Evolutionary conservation across 2,888 invertebrate species (phyloP).

Genomic region (Brachynemurus nebulosus): DNA sequence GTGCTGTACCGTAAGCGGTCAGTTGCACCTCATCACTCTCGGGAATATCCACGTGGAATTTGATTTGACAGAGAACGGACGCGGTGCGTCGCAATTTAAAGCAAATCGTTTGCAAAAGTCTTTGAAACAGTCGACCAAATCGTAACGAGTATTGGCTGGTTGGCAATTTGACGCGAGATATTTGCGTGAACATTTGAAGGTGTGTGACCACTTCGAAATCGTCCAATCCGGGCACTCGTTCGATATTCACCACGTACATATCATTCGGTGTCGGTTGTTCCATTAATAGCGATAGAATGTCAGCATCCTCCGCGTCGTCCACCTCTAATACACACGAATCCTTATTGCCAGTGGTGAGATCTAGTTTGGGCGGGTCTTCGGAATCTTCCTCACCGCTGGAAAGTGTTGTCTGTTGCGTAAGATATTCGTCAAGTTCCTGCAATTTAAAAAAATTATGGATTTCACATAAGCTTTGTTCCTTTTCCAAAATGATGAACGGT

Average conservation of each 20-base stretch:
- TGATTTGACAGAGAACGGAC: slow-evolving; percentile 67
- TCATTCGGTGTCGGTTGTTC: slow-evolving; percentile 62
- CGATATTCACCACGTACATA: slow-evolving; percentile 66
- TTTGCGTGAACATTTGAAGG: slow-evolving; percentile 74
- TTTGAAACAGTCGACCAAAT: slow-evolving; percentile 36
- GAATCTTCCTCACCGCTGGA: slow-evolving; percentile 45
- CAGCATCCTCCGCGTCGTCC: slow-evolving; percentile 71
- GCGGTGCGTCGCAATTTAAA: slow-evolving; percentile 82
- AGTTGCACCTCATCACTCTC: slow-evolving; percentile 62
- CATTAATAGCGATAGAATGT: slow-evolving; percentile 57
- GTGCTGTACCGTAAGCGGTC: slow-evolving; percentile 51
- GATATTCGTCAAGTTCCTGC: slow-evolving; percentile 22
- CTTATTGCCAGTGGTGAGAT: slow-evolving; percentile 58
- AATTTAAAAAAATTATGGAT: slow-evolving; percentile 7
- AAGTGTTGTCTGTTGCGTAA: slow-evolving; percentile 25
- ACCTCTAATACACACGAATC: slow-evolving; percentile 70
- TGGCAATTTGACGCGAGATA: slow-evolving; percentile 54
- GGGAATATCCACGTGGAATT: slow-evolving; percentile 73
- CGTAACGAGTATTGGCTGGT: slow-evolving; percentile 32
- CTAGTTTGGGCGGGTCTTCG: slow-evolving; percentile 45
- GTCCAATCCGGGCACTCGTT: slow-evolving; percentile 56
- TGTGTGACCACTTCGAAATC: slow-evolving; percentile 52
- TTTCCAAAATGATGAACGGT: too few relatives aligned
- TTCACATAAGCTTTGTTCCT: too few relatives aligned
- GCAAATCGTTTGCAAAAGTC: slow-evolving; percentile 58